Evolutionary conservation across 2,113 vertebrate species (phyloP).

Genomic region (Muscicapa adusta): DNA sequence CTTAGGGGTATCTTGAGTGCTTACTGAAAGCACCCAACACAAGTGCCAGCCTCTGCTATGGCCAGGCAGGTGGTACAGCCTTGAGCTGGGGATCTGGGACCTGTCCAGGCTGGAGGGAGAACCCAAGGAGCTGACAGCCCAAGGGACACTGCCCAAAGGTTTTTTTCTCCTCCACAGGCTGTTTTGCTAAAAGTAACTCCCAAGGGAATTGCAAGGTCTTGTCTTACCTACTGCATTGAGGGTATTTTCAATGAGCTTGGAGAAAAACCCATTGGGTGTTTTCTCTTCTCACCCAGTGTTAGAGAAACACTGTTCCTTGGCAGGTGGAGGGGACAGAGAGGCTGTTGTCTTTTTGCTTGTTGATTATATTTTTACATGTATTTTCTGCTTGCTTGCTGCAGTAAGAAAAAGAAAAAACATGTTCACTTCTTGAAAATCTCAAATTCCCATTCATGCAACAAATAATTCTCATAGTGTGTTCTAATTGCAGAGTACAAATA

Average conservation of each 20-base stretch:
- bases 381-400: background rate
- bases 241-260: background rate
- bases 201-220: background rate
- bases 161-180: rapidly evolving
- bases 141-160: background rate
- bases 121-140: background rate
- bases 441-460: background rate
- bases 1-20: background rate
- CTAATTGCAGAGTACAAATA: background rate
- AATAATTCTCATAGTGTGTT: background rate
- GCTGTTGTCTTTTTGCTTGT: background rate
- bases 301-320: background rate
- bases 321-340: background rate
- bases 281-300: background rate
- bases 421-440: background rate
- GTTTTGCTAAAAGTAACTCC: background rate
- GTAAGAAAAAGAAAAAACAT: background rate
- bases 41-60: no score
- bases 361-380: background rate
- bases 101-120: background rate
- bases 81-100: background rate
- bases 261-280: background rate
- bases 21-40: background rate
- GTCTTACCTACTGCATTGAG: background rate
- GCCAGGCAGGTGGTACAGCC: background rate